Conservation (phyloP, 2,888 invertebrate genomes). For the Argyra leucocephala region DNA sequence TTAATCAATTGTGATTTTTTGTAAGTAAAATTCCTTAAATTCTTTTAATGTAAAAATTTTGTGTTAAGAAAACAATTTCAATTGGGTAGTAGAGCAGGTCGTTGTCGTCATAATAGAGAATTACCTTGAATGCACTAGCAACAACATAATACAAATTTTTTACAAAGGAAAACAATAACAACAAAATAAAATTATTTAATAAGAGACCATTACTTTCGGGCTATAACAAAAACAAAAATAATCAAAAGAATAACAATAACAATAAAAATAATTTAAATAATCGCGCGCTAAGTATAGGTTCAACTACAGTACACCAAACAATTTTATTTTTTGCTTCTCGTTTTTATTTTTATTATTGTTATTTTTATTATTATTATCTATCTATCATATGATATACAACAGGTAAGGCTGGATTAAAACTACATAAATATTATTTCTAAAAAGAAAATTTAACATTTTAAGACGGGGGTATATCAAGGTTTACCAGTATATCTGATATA, state of each 20-base stretch:
- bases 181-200: not conserved
- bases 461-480: constrained; percentile 1
- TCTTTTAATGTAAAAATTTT: not conserved
- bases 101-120: constrained; percentile 4
- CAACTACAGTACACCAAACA: not conserved
- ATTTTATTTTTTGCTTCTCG: not conserved
- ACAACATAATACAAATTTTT: not conserved
- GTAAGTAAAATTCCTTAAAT: not conserved
- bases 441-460: not conserved
- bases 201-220: not conserved
- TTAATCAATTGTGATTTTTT: no score
- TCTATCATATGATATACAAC: not conserved
- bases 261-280: not conserved
- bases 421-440: not conserved
- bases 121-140: constrained; percentile 1
- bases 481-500: constrained; percentile 2
- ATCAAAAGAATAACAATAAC: not conserved
- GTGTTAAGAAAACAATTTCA: not conserved
- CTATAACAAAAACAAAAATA: not conserved
- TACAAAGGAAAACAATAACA: not conserved
- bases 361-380: not conserved
- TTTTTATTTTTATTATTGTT: not conserved
- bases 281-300: not conserved
- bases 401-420: not conserved
- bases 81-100: not conserved